A percentile compares a stretch with the other conserved stretches of the same genome.
These are phyloP conservation scores for Malurus melanocephalus DNA, from an alignment of 2,113 vertebrate species.

Conservation along the genomic window DNA sequence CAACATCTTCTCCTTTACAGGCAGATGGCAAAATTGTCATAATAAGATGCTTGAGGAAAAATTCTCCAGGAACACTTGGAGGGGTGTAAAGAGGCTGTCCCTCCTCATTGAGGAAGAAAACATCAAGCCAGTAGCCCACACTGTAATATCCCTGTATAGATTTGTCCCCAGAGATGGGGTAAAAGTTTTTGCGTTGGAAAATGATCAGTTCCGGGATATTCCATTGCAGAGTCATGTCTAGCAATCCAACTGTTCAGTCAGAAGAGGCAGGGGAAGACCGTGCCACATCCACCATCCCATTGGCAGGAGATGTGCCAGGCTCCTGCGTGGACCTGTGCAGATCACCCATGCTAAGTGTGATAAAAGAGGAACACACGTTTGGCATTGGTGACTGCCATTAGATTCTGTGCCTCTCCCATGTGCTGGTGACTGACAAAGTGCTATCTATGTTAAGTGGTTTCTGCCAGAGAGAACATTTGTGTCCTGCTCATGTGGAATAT, in stretches of 20 bases:
- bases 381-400: background rate
- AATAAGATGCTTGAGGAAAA: background rate
- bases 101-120: background rate
- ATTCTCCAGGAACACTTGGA: background rate
- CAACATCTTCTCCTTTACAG: background rate
- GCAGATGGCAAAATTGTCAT: conserved; percentile 39
- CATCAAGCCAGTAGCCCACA: background rate
- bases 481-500: background rate
- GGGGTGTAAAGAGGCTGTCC: background rate
- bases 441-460: background rate
- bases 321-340: background rate
- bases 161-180: background rate
- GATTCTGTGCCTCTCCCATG: background rate
- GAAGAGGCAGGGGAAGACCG: background rate
- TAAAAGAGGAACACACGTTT: background rate
- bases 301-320: background rate
- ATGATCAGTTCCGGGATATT: accelerated
- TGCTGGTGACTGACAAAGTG: background rate
- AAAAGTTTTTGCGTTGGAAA: background rate
- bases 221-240: background rate
- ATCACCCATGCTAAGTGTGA: background rate
- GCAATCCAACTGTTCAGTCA: background rate
- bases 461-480: background rate
- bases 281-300: background rate
- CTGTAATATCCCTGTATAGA: background rate